Evolutionary conservation across 2,113 vertebrate species (phyloP), one percentile per base, ranked within the genome.

Genomic region (Callipepla squamata): DNA sequence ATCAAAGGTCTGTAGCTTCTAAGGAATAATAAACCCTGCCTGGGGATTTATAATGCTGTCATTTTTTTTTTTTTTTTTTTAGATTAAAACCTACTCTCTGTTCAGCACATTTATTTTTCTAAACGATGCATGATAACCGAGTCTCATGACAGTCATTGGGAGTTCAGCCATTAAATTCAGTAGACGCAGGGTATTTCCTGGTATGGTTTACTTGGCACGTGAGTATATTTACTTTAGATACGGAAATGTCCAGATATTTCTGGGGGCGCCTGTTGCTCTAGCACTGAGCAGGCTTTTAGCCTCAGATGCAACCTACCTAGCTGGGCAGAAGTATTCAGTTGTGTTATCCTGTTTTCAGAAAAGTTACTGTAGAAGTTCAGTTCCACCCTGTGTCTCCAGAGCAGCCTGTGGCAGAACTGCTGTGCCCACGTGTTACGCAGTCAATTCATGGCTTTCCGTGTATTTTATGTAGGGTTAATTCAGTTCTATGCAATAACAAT

Each of bases 11-110:
- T 84, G 40, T 79, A 73, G 42, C 42, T 82, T 85, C 67, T 36
- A 80, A 82, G 81, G 72, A 65, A 80, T 77, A 82, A 73, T 78
- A 77, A 90, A 44, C 25, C 19, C 19, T 89, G 51, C 75, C 77
- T 47, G 17, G 89, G 53, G 80, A 80, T 95, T 96, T 94, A 95
- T 93, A 96, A 86, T 84, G 67, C 69, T 78, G 76, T 90, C 42
- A 21, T 47, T 14, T 38, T 44, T 50, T 40, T 13, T 40, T 40
- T 40, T 40, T n/a, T n/a, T 40, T 21, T 85, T 57, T 51, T 42
- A 76, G 58, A 66, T 79, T 74, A 83, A 78, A 85, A 75, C 26
- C 26, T 85, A 65, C 23, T 28, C 32, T 95, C 32, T 85, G n/a
- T 58, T 87, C 80, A 74, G 44, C 5, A 2, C 87, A 50, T 94